Evolutionary conservation across 1,140 invertebrate genomes (phyloP), one percentile per base, ranked within the genome.

Genomic region (Nephotettix cincticeps): DNA sequence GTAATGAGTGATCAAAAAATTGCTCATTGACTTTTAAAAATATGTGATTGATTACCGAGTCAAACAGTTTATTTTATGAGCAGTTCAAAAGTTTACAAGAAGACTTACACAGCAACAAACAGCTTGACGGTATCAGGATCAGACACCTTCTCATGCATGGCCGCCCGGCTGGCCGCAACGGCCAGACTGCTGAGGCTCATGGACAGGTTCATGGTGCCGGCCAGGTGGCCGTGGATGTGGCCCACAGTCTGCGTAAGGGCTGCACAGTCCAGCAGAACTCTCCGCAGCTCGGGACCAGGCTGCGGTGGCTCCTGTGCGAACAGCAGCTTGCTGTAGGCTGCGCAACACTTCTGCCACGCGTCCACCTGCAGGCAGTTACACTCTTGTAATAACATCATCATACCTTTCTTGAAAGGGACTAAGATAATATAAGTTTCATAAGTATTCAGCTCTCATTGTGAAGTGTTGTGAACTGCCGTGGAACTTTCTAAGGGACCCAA

Each of bases 241-340:
- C 87, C 88, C 14, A 89, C 74, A 25, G 85, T 84, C 78, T 89
- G 88, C n/a, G 89, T 83, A 1, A 84, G 79, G 0, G 88, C 87
- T 0, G 86, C 86, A 9, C 89, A 80, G 76, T 90, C 89, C 70
- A 86, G 86, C 0, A 86, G 76, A n/a, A 81, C 76, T 11, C 81
- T 77, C 70, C 78, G 80, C 32, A 67, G 23, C 40, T 67, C 64
- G n/a, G 64, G 23, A 19, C 32, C 19, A 27, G 40, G 23, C 74
- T 77, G 80, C 17, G 74, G 77, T 30, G 83, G 79, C 70, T 77
- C 81, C 43, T 83, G 75, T 66, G 84, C 84, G 1, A 86, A 78
- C 25, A 83, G 84, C 27, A 87, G 77, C 77, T 88, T 86, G 23
- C 84, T 81, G 68, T 86, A 84, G 36, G 85, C 74, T 69, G 71